Conservation (phyloP, 2,888 invertebrate species). For the Cryptus armator region DNA sequence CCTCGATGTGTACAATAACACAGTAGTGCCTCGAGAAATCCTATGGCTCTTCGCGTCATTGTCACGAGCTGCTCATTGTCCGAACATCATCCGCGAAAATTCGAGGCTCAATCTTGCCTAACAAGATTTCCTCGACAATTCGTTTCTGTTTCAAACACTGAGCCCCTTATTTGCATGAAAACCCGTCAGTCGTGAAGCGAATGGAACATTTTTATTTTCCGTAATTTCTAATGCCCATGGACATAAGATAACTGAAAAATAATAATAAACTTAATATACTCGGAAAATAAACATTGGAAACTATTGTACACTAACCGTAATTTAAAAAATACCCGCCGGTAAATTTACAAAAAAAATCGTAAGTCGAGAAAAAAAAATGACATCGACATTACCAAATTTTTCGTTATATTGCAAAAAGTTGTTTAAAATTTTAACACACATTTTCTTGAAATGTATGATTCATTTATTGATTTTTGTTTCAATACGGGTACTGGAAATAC, state of each 20-base stretch:
- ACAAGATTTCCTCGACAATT: constrained; percentile 53
- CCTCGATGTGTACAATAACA: constrained; percentile 37
- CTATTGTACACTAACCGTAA: too few species aligned
- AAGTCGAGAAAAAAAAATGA: background rate
- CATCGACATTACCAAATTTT: too few species aligned
- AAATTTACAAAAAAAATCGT: background rate
- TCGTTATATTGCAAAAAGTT: too few species aligned
- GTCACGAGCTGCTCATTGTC: constrained; percentile 47
- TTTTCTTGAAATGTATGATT: too few species aligned
- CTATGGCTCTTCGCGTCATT: constrained; percentile 48
- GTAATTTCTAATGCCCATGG: background rate
- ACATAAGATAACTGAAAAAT: background rate
- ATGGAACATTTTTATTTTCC: constrained; percentile 71
- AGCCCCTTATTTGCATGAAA: constrained; percentile 68
- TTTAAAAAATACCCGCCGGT: too few species aligned
- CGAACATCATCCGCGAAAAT: constrained; percentile 45
- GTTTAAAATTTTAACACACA: too few species aligned
- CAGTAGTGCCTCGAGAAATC: background rate
- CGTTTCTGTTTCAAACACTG: constrained; percentile 21
- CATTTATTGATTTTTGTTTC: too few species aligned
- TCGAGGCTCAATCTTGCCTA: constrained; percentile 48
- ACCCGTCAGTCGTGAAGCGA: constrained; percentile 65
- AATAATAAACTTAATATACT: background rate
- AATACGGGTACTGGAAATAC: too few species aligned
- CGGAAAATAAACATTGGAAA: background rate